These are phyloP conservation scores for Chymomyza costata DNA, from an alignment of 1,140 invertebrate species.

Conservation along the genomic window DNA sequence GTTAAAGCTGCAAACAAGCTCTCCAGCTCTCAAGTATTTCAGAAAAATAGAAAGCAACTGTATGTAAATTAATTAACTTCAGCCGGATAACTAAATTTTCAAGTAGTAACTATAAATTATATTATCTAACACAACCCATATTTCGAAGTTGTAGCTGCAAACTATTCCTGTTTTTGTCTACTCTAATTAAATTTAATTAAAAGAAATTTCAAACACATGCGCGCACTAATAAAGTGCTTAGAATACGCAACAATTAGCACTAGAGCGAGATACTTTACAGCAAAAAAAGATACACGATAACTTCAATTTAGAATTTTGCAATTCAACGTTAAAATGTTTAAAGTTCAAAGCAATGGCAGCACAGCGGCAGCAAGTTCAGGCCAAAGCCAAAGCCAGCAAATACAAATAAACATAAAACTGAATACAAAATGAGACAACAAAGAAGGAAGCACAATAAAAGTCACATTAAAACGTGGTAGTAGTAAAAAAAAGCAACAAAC, in stretches of 20 bases:
- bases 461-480: slow-evolving; percentile 62
- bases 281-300: too few relatives aligned
- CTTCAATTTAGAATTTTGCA: too few relatives aligned
- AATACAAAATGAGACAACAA: slow-evolving; percentile 69
- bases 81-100: too few relatives aligned
- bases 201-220: slow-evolving; percentile 6
- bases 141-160: too few relatives aligned
- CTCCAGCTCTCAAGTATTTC: too few relatives aligned
- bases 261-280: slow-evolving; percentile 11
- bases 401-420: slow-evolving; percentile 48
- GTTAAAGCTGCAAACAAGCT: too few relatives aligned
- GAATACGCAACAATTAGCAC: slow-evolving; percentile 28
- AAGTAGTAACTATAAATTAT: too few relatives aligned
- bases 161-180: too few relatives aligned
- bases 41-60: too few relatives aligned
- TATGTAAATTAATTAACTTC: too few relatives aligned
- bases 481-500: slow-evolving; percentile 9
- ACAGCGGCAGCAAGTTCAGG: neutral
- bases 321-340: neutral
- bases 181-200: slow-evolving; percentile 6
- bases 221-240: slow-evolving; percentile 37
- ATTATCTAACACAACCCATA: too few relatives aligned
- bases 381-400: neutral
- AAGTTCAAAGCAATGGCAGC: neutral
- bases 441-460: slow-evolving; percentile 63